Evolutionary conservation across 2,888 invertebrate genomes (phyloP).

Genomic region (Drosophila nr. medialis): DNA sequence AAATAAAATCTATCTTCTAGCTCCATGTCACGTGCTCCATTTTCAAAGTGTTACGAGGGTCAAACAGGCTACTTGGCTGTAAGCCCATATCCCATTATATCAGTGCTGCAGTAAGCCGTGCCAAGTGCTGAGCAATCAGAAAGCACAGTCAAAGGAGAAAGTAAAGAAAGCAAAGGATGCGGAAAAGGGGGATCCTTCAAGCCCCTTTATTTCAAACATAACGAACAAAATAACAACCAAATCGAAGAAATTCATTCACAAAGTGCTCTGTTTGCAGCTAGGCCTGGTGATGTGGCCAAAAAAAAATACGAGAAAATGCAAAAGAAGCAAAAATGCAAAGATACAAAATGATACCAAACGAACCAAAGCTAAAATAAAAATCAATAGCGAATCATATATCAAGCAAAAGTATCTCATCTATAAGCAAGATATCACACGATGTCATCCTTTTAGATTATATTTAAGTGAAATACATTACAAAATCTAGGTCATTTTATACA

Average conservation of each 20-base stretch:
- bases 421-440: background rate
- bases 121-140: constrained; percentile 59
- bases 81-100: background rate
- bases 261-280: constrained; percentile 48
- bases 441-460: background rate
- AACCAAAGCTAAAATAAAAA: constrained; percentile 15
- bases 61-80: background rate
- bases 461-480: background rate
- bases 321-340: background rate
- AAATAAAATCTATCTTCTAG: constrained; percentile 25
- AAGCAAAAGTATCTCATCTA: background rate
- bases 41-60: constrained; percentile 1
- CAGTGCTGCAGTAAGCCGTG: constrained; percentile 41
- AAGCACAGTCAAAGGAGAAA: constrained; percentile 30
- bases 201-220: constrained; percentile 23
- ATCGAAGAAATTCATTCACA: constrained; percentile 68
- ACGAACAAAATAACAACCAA: constrained; percentile 26
- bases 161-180: constrained; percentile 26
- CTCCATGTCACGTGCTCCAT: constrained; percentile 26
- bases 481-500: background rate
- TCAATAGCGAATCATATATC: background rate
- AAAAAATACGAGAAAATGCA: constrained; percentile 2
- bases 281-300: constrained; percentile 27
- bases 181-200: constrained; percentile 18
- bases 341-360: constrained; percentile 7